Conservation (phyloP, 2,797 vertebrate species). For the Peromyscus melanophrys region DNA sequence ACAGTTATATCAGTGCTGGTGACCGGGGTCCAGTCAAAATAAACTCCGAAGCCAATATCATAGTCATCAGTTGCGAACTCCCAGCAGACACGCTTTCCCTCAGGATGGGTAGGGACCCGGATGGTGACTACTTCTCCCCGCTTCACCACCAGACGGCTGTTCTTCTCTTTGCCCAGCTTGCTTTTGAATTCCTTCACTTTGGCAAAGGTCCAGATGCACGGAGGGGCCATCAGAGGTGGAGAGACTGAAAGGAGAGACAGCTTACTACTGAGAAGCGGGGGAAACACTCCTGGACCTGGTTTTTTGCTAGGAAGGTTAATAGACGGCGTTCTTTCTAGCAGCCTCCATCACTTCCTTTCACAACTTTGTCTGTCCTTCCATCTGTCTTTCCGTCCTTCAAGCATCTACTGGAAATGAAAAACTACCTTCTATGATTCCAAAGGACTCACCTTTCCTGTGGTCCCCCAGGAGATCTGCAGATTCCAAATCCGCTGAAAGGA, state of each 20-base stretch:
- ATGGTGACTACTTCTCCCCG: constrained; percentile 98
- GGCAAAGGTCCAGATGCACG: constrained; percentile 95
- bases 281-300: neutral
- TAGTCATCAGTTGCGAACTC: constrained; percentile 98
- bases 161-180: constrained; percentile 95
- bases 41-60: constrained; percentile 98
- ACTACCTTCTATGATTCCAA: neutral
- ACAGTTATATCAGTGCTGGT: constrained; percentile 97
- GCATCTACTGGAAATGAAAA: neutral
- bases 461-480: constrained; percentile 89
- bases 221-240: constrained; percentile 93
- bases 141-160: constrained; percentile 95
- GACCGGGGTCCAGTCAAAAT: constrained; percentile 98
- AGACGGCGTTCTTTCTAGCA: neutral
- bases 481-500: constrained; percentile 90
- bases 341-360: neutral
- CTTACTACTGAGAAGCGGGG: constrained; percentile 27
- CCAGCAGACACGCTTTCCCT: constrained; percentile 97
- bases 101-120: constrained; percentile 96
- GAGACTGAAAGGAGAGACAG: constrained; percentile 89
- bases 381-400: constrained; percentile 28
- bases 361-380: neutral
- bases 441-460: constrained; percentile 90
- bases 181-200: constrained; percentile 96
- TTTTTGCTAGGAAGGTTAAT: neutral